Percentiles rank a stretch among this genome's conserved stretches.
These are phyloP conservation scores for Incurvaria masculella DNA, from an alignment of 2,888 invertebrate genomes.

Conservation along the genomic window DNA sequence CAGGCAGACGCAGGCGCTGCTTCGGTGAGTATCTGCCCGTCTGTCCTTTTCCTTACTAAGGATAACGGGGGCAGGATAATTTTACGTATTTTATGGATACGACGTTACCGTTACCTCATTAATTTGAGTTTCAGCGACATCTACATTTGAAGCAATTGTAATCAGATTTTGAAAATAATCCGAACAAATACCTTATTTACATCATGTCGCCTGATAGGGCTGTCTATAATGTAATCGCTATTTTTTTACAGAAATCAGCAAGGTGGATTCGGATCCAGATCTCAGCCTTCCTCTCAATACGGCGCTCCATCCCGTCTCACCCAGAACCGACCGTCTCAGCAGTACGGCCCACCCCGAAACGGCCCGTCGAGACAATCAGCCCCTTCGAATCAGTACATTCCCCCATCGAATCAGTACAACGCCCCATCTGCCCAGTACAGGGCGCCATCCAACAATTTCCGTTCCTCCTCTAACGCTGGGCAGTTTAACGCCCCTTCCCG, in stretches of 20 bases:
- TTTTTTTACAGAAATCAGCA: too few species aligned
- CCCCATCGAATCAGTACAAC: neutral
- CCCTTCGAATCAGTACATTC: neutral
- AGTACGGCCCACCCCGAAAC: slow-evolving; percentile 10
- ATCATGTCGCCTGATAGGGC: too few species aligned
- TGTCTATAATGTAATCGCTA: too few species aligned
- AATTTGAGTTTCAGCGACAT: too few species aligned
- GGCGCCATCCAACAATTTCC: slow-evolving; percentile 3
- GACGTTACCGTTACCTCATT: too few species aligned
- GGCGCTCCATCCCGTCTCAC: slow-evolving; percentile 14
- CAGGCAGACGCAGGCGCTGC: slow-evolving; percentile 31
- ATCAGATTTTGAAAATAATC: too few species aligned
- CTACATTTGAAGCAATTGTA: too few species aligned
- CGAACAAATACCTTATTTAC: too few species aligned
- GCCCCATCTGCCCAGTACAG: slow-evolving; percentile 19
- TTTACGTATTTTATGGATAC: too few species aligned
- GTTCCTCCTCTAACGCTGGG: neutral
- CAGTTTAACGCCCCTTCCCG: slow-evolving; percentile 21
- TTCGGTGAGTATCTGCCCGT: slow-evolving; percentile 27
- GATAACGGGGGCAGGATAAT: too few species aligned
- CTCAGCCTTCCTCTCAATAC: slow-evolving; percentile 18
- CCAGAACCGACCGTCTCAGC: slow-evolving; percentile 7
- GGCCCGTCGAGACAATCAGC: slow-evolving; percentile 2
- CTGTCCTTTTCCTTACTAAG: too few species aligned
- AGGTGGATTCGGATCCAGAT: slow-evolving; percentile 3